phyloP scores from a whole-genome alignment of 2,888 invertebrate species.

The Prosopocoilus inquinatus region DNA sequence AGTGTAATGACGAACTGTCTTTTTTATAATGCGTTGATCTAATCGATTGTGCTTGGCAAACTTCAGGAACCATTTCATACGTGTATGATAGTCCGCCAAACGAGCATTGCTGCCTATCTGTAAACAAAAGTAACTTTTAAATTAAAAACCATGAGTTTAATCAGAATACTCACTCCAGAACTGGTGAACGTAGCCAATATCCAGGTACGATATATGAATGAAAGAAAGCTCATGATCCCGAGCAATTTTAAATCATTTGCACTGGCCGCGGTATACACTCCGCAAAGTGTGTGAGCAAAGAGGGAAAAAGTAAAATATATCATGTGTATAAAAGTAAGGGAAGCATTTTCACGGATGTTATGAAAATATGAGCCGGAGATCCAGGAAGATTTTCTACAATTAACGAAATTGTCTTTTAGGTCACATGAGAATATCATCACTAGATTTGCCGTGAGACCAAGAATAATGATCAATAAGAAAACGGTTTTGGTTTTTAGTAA shows the following conservation, averaged over 20 bases:
- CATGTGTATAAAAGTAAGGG: constrained; percentile 6
- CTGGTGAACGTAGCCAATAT: constrained; percentile 16
- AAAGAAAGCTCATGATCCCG: no score
- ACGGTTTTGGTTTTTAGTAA: constrained; percentile 9
- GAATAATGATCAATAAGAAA: constrained; percentile 9
- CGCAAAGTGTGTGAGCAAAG: constrained; percentile 11
- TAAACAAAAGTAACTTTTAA: not conserved
- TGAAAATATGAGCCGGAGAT: constrained; percentile 6
- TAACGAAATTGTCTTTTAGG: not conserved
- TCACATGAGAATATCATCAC: constrained; percentile 9
- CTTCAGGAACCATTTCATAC: constrained; percentile 25
- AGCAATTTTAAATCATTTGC: constrained; percentile 4
- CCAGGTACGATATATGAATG: constrained; percentile 1
- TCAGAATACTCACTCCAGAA: constrained; percentile 12
- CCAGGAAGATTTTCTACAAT: constrained; percentile 5
- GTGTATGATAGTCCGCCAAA: constrained; percentile 18
- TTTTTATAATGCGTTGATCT: constrained; percentile 24
- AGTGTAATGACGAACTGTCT: constrained; percentile 29
- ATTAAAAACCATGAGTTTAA: not conserved
- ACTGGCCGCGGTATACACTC: constrained; percentile 7
- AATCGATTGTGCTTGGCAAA: constrained; percentile 27
- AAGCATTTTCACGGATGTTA: not conserved
- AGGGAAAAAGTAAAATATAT: constrained; percentile 8
- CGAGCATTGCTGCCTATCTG: constrained; percentile 19
- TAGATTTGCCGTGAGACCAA: constrained; percentile 7